Percentiles rank a stretch among this genome's conserved stretches.
phyloP scores from a whole-genome alignment of 2,888 invertebrate genomes.

The Lepidochrysops patricia region DNA sequence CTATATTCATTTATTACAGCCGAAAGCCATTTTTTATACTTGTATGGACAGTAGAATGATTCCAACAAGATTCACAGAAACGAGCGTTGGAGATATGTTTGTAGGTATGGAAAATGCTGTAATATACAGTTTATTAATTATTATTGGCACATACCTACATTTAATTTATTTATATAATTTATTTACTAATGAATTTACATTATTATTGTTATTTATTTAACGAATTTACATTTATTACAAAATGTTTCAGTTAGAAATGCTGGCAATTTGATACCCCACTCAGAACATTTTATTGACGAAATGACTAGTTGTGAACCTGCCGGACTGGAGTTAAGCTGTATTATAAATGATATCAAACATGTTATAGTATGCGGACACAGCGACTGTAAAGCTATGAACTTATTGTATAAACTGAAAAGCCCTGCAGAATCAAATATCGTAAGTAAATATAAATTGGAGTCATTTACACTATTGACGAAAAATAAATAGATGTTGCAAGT shows the following conservation, averaged over 20 bases:
- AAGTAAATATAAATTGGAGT: too few species aligned
- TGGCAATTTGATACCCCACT: conserved; percentile 95
- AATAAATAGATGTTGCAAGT: too few species aligned
- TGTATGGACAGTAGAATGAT: conserved; percentile 99
- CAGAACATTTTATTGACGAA: conserved; percentile 89
- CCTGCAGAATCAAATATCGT: conserved; percentile 79
- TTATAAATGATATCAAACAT: conserved; percentile 91
- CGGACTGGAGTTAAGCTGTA: conserved; percentile 94
- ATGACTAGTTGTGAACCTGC: conserved; percentile 96
- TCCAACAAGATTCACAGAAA: conserved; percentile 95
- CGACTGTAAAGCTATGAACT: conserved; percentile 98
- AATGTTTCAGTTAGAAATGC: conserved; percentile 90
- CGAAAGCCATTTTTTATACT: conserved; percentile 96
- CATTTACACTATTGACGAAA: too few species aligned
- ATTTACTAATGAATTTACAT: too few species aligned
- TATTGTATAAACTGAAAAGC: conserved; percentile 87
- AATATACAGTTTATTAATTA: conserved; percentile 1
- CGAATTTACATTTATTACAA: neutral
- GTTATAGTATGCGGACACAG: conserved; percentile 98
- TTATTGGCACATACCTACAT: neutral
- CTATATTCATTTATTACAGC: conserved; percentile 74
- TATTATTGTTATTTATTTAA: neutral
- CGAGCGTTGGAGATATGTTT: conserved; percentile 98
- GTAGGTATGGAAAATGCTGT: conserved; percentile 78
- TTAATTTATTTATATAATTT: too few species aligned